Base-by-base conservation (phyloP, 2,888 invertebrate genomes). In the Phortica magna region DNA sequence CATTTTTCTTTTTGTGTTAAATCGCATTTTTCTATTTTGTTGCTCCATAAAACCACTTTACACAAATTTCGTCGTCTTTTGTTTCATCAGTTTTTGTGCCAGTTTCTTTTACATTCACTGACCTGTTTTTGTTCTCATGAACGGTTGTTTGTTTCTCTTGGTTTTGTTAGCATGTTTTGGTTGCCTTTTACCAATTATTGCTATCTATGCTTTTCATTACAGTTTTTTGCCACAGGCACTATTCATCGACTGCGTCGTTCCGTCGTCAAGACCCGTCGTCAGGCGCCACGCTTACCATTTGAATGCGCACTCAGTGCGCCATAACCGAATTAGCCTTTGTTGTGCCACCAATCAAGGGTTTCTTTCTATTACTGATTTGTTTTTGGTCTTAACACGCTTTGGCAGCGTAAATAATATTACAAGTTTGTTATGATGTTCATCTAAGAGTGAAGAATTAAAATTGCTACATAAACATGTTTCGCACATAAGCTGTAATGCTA, bases 21-120 rank as follows among this genome's bases (percentile, higher is more conserved):
- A 88, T 88, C 86, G 87, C 81, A 87, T 87, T 87, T 87, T 87
- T 87, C 86, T 87, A 86, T 86, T 88, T 88, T 88, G 87, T 85
- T 87, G 87, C 83, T 81, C 85, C 84, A 87, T 87, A 87, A 87
- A 88, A 86, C 86, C 88, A 88, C 86, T 87, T 87, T 88, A 87
- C 84, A 87, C 86, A 85, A 85, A 88, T 87, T 88, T 85, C 88
- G 88, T 85, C 88, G 88, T 85, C 87, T 87, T 88, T 88, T 87
- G 85, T 85, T 88, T 85, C 85, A 39, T 70, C 22, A 17, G 48
- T 61, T 22, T 71, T 53, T 55, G 22, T 71, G 72, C 57, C 57
- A 42, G 41, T 68, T 67, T 48, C 59, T 57, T 72, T 17, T 75
- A 22, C 73, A 77, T 55, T 55, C 12, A 12, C 31, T 22, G 12